phyloP scores from a whole-genome alignment of 2,113 vertebrate genomes.

The Rhynchomys soricoides region DNA sequence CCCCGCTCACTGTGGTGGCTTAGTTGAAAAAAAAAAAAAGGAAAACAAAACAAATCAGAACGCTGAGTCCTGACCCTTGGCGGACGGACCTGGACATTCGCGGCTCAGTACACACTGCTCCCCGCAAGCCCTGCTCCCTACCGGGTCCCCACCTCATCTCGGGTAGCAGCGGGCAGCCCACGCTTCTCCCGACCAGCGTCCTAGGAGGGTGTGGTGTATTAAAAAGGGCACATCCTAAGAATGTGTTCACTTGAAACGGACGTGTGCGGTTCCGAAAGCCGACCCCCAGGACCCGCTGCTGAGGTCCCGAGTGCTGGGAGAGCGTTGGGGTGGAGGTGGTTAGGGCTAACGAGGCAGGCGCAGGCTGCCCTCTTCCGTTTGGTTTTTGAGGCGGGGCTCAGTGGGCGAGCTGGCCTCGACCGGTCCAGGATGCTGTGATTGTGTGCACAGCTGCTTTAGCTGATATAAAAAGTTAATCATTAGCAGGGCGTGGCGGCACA shows the following conservation, averaged over 20 bases:
- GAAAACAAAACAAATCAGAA: not conserved
- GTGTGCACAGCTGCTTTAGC: not conserved
- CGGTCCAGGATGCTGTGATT: not conserved
- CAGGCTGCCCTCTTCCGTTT: not conserved
- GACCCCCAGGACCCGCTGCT: not conserved
- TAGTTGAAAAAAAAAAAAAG: not conserved
- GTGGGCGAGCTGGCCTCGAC: not conserved
- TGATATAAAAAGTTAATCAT: not conserved
- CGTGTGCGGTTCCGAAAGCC: not conserved
- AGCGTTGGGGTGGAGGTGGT: not conserved
- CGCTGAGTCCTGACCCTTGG: not conserved
- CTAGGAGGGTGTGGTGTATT: not conserved
- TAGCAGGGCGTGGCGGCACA: not conserved
- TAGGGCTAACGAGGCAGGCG: not conserved
- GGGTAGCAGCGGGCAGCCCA: too few species aligned
- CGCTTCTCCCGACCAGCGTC: constrained; percentile 20
- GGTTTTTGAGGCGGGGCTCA: not conserved
- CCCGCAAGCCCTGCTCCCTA: fast-evolving
- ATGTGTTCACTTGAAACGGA: constrained; percentile 48
- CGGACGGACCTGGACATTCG: not conserved
- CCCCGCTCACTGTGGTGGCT: not conserved
- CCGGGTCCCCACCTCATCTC: not conserved
- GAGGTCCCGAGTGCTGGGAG: constrained; percentile 6
- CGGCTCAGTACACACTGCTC: not conserved
- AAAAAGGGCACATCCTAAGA: constrained; percentile 40